Percentiles rank a stretch among this genome's conserved stretches.
Conservation (phyloP, 2,888 invertebrate species). For the Neria commutata region DNA sequence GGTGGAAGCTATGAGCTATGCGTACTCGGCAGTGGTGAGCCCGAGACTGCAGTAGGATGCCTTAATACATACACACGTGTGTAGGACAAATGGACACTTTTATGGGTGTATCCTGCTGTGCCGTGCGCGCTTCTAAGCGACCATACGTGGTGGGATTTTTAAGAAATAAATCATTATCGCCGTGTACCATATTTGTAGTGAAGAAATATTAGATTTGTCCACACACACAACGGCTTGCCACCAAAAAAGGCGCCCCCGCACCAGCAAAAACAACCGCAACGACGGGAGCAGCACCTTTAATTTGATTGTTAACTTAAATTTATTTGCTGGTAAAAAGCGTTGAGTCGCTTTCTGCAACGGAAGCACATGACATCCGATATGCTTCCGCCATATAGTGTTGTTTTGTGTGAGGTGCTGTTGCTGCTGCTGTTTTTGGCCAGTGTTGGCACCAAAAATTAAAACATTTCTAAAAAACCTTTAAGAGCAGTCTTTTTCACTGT, state of each 20-base stretch:
- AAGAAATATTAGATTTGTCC: neutral
- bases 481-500: too few relatives aligned
- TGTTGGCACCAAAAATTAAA: too few relatives aligned
- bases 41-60: constrained; percentile 19
- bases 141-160: neutral
- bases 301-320: constrained; percentile 30
- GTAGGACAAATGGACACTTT: constrained; percentile 20
- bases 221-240: too few relatives aligned
- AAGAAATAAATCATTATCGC: neutral
- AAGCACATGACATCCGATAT: constrained; percentile 4
- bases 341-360: neutral
- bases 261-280: neutral
- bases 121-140: neutral
- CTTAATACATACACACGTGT: constrained; percentile 3
- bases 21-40: constrained; percentile 24
- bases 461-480: too few relatives aligned
- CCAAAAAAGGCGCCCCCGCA: too few relatives aligned
- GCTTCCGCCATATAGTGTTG: neutral
- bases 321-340: constrained; percentile 14
- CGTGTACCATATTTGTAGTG: neutral
- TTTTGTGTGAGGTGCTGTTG: too few relatives aligned
- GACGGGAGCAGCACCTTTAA: constrained; percentile 13
- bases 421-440: neutral
- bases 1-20: constrained; percentile 20
- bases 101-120: constrained; percentile 15